Base-by-base conservation (phyloP, 2,797 vertebrate genomes). In the Leontopithecus rosalia region DNA sequence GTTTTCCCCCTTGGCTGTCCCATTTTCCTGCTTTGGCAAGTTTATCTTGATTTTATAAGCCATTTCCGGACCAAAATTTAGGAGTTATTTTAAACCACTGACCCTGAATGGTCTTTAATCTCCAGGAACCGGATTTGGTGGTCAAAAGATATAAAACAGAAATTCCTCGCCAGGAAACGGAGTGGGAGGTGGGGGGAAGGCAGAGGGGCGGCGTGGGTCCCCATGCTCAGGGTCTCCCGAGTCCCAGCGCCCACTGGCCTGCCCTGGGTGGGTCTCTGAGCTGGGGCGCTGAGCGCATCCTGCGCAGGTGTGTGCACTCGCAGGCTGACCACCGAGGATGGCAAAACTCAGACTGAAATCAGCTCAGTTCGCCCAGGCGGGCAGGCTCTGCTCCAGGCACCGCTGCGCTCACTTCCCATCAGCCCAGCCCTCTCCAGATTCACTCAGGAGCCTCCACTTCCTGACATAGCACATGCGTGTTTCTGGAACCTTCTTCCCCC, bases 51-150 rank as follows among this genome's bases (percentile, higher is more conserved):
- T 88, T 96, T 95, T 83, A 95, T 82, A 97, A 79, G 84, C 75
- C 80, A 95, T 95, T 98, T 98, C 97, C 96, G 94, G 73, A 95
- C 94, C 93, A 93, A 94, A 96, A 97, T 82, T 84, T 85, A 79
- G 48, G 87, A 95, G 93, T 93, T 97, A 96, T 95, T 97, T 95
- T 97, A 98, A 98, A 98, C 95, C 95, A 86, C 93, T 95, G 95
- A 96, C 85, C 94, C 85, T 86, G 41, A 96, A 90, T 55, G 90
- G 43, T 87, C 81, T 91, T 77, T 83, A 96, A 92, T 88, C 88
- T 93, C 91, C 93, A 97, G 97, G 96, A 97, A 97, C 88, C 90
- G 82, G 90, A 72, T 94, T 50, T 90, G 83, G 88, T 33, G 26
- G 1, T 28, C 82, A 61, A 24, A 50, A 48, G 55, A 86, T 28